A percentile compares a stretch with the other conserved stretches of the same genome.
These are phyloP conservation scores for Cassiopea xamachana DNA, from an alignment of 30 jellyfish, hydroid and myxozoan species.

Conservation along the genomic window DNA sequence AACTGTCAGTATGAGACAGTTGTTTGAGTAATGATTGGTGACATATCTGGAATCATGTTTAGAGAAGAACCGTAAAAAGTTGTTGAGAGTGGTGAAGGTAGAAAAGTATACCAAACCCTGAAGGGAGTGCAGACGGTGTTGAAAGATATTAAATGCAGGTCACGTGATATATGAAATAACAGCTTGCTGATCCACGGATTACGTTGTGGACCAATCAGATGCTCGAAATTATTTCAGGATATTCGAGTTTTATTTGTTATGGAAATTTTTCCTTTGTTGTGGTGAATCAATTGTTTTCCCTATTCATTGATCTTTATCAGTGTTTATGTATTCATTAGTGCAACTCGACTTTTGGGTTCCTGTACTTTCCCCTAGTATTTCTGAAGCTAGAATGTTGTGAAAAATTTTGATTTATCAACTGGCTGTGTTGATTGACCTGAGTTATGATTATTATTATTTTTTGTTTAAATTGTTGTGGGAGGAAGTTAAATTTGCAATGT, in stretches of 20 bases:
- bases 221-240: slow-evolving; percentile 32
- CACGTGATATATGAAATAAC: slow-evolving; percentile 73
- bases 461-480: too few relatives aligned
- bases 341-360: too few relatives aligned
- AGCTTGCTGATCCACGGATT: slow-evolving; percentile 80
- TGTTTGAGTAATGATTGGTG: too few relatives aligned
- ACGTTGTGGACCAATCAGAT: slow-evolving; percentile 65
- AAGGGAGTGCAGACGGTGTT: slow-evolving; percentile 72
- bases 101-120: slow-evolving; percentile 19
- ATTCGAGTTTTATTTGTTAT: slow-evolving; percentile 55
- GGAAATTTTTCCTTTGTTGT: slow-evolving; percentile 68
- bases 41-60: too few relatives aligned
- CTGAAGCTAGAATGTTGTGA: too few relatives aligned
- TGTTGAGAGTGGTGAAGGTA: neutral
- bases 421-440: too few relatives aligned
- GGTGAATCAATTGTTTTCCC: slow-evolving; percentile 62
- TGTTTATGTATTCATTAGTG: slow-evolving; percentile 64
- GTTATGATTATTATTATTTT: too few relatives aligned
- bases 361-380: too few relatives aligned
- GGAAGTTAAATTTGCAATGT: too few relatives aligned
- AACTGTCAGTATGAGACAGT: too few relatives aligned
- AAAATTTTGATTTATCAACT: too few relatives aligned
- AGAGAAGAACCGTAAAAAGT: too few relatives aligned
- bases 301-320: slow-evolving; percentile 62
- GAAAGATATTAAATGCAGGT: slow-evolving; percentile 69